Base-by-base conservation (phyloP, 2,888 invertebrate species). In the Melanargia galathea region DNA sequence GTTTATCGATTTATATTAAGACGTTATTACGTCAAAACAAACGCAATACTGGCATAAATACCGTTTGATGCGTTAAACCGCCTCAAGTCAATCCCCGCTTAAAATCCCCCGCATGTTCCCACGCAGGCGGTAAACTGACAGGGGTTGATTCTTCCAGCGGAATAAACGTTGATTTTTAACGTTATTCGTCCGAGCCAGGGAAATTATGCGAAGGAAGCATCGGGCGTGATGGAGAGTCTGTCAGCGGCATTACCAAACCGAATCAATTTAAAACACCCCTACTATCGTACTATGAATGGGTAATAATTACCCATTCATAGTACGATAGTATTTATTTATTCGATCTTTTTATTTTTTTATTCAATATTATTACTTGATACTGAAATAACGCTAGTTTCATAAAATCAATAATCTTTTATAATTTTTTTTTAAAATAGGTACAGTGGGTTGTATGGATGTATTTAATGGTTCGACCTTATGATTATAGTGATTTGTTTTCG, bases 151-250 rank as follows among this genome's bases (percentile, higher is more conserved):
- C 75, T 75, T 70, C 64, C 65, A 66, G 65, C 64, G 66, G 70
- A 71, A 62, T 65, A 70, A 70, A 73, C 77, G 79, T 83, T 85
- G 80, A 84, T 85, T 84, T 80, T 84, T 82, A 82, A 83, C 82
- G 81, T 84, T 86, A 84, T 87, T 87, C 86, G 85, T 85, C 84
- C 78, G 70, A 71, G 71, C 77, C 80, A 72, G 76, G 80, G 76
- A 84, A 84, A 86, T 87, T 86, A 86, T 85, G 83, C 83, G 79
- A 75, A 75, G 80, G 76, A 75, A 78, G 75, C 78, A 75, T 69
- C 78, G 80, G 69, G 75, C 86, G 87, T 89, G 88, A 87, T 83
- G 82, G 81, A 84, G 81, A 76, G 77, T 78, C 82, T 83, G 87
- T 83, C 83, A 76, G 70, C 70, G 79, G 87, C 80, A 87, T 87